Conservation (phyloP, 2,797 vertebrate species). For the Sphenopsis melanotis region DNA sequence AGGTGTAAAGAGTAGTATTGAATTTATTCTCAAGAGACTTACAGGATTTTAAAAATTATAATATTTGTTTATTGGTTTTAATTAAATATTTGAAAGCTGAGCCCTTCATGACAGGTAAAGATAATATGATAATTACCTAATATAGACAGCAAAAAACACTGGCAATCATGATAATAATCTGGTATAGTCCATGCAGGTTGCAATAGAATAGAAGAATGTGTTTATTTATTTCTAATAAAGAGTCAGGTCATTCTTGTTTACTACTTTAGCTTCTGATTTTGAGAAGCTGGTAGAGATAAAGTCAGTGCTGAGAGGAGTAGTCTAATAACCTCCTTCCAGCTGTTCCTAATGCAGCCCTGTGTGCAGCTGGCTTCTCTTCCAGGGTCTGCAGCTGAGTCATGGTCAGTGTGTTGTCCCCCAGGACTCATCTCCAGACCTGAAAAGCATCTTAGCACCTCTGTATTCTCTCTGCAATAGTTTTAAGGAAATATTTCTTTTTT, state of each 20-base stretch:
- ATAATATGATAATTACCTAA: background rate
- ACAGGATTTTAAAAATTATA: background rate
- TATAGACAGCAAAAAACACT: background rate
- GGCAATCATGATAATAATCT: background rate
- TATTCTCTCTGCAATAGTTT: background rate
- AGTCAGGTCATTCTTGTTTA: background rate
- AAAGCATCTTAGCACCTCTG: background rate
- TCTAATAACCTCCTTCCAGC: background rate
- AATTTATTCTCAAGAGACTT: background rate
- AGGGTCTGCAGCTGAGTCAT: background rate
- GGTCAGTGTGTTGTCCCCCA: background rate
- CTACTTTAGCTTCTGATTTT: background rate
- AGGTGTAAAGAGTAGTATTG: background rate
- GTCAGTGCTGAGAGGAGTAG: background rate
- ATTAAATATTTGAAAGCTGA: background rate
- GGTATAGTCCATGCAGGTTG: background rate
- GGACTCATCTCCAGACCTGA: background rate
- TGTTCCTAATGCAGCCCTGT: background rate
- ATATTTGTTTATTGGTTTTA: background rate
- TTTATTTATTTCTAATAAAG: background rate
- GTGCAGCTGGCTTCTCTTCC: background rate
- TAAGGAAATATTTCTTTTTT: background rate
- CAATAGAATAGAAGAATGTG: background rate
- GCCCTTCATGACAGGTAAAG: background rate
- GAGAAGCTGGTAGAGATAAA: background rate